Evolutionary conservation across 2,113 vertebrate genomes (phyloP).

Genomic region (Hippopotamus amphibius): DNA sequence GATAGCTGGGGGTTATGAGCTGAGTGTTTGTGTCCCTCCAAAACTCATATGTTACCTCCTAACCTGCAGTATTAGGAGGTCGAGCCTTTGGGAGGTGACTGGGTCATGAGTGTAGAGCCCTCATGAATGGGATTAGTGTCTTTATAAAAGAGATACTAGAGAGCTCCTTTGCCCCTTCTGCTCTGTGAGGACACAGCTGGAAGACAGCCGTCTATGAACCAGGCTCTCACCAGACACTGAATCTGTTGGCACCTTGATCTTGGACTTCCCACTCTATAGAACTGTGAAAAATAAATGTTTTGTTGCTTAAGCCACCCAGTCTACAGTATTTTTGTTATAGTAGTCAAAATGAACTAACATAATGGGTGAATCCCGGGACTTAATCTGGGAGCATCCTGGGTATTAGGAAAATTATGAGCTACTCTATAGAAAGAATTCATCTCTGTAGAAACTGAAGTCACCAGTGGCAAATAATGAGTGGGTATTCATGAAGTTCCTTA

Average conservation of each 20-base stretch:
- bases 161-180: background rate
- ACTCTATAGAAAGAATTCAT: background rate
- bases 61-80: background rate
- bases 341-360: background rate
- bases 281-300: background rate
- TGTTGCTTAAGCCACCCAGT: background rate
- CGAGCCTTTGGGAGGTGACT: background rate
- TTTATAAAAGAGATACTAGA: background rate
- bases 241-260: background rate
- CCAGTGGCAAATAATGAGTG: background rate
- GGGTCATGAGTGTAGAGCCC: background rate
- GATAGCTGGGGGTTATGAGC: background rate
- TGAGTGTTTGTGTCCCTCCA: background rate
- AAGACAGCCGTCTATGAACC: background rate
- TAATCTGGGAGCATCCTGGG: background rate
- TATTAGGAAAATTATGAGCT: background rate
- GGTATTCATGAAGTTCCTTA: background rate
- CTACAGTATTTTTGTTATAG: background rate
- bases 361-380: background rate
- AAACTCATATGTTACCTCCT: background rate
- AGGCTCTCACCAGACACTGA: background rate
- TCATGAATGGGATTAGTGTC: background rate
- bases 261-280: background rate
- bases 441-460: background rate
- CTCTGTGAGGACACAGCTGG: background rate